Base-by-base conservation (phyloP, 2,888 invertebrate species). In the Cataglyphis rosenhaueri region DNA sequence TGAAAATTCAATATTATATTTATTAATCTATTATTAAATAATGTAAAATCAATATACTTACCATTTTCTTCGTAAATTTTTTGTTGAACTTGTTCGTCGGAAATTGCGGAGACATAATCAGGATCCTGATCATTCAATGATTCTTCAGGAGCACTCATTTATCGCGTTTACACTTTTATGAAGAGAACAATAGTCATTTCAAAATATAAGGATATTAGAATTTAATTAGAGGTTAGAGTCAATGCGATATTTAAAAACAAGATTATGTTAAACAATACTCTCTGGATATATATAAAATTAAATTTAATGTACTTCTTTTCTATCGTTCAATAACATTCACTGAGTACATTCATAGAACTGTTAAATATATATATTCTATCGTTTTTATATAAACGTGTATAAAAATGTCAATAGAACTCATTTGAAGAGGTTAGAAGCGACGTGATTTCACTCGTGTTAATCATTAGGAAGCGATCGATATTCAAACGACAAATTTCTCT, bases 21-120 rank as follows among this genome's bases (percentile, higher is more conserved):
- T 32, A 64, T 55, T 15, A 73, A 25, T 35, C 35, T 48, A 44
- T 35, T 25, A 68, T 38, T 38, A 41, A 55, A 10, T 59, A 29
- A 0, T 41, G 41, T n/a, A 59, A 12, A 15, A 44, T 44, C 35
- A 35, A 57, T 35, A 25, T 15, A 10, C 21, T 66, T 90, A 93
- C 93, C 93, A 84, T 91, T 93, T 85, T 92, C 92, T 83, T 94
- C 93, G 35, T 91, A 91, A 32, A 91, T 84, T 82, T 93, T 92
- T 83, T 92, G 92, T 70, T 91, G 92, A 15, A 85, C 89, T 61
- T 90, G 88, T 48, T 91, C 86, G 38, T 87, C 91, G 18, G 92
- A 90, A 68, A 87, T 90, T 29, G 92, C 85, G 6, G 90, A 87
- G 70, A 88, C 92, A 86, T 94, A 94, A 85, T 94, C 94, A 70